Conservation (phyloP, 2,113 vertebrate genomes). For the Oryctolagus cuniculus region DNA sequence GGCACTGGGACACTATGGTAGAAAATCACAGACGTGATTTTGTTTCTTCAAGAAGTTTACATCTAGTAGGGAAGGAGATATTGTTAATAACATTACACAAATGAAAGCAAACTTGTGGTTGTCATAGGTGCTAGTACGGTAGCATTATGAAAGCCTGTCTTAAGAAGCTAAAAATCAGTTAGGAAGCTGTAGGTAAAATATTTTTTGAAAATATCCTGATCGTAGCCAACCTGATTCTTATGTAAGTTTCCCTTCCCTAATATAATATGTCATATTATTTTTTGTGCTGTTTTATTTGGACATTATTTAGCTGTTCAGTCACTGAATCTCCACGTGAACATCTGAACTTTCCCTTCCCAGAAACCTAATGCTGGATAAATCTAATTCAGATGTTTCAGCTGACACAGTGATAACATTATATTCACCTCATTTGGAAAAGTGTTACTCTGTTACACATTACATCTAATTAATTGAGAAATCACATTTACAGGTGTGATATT, state of each 20-base stretch:
- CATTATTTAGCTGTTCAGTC: slow-evolving; percentile 8
- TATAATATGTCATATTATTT: neutral
- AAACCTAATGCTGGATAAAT: neutral
- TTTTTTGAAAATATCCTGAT: neutral
- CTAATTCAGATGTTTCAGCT: slow-evolving; percentile 29
- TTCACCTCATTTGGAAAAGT: neutral
- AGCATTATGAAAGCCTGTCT: neutral
- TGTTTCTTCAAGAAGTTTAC: neutral
- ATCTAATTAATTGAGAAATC: neutral
- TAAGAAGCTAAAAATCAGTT: neutral
- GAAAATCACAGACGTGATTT: neutral
- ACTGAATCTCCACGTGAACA: neutral
- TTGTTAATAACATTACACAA: neutral
- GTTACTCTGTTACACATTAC: neutral
- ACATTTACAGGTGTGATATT: neutral
- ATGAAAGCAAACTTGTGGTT: neutral
- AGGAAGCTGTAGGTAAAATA: neutral
- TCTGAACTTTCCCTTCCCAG: neutral
- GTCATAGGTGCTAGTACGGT: neutral
- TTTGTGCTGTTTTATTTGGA: neutral
- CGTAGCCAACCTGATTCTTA: neutral
- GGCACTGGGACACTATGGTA: neutral
- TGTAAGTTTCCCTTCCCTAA: neutral
- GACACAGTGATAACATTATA: slow-evolving; percentile 3
- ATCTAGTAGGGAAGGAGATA: neutral